Evolutionary conservation across 2,888 invertebrate genomes (phyloP).

Genomic region (Serripes groenlandicus): DNA sequence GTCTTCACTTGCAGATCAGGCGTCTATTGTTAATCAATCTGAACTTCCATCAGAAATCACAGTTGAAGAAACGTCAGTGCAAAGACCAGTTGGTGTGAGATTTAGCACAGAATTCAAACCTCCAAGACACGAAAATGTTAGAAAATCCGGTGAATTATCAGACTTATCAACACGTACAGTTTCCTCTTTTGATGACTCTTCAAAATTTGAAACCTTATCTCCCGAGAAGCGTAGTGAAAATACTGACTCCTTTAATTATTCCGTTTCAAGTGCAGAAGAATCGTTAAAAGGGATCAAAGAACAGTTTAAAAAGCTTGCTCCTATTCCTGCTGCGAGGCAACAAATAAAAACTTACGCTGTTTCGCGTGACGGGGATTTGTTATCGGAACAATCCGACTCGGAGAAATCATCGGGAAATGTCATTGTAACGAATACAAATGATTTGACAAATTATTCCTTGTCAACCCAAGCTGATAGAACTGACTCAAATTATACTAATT

Average conservation of each 20-base stretch:
- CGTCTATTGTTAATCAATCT: constrained; percentile 29
- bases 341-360: constrained; percentile 64
- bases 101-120: constrained; percentile 17
- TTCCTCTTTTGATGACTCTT: constrained; percentile 13
- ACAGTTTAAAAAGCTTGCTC: constrained; percentile 48
- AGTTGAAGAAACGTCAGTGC: constrained; percentile 19
- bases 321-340: constrained; percentile 23
- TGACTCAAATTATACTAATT: neutral
- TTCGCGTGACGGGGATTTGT: constrained; percentile 56
- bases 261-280: constrained; percentile 51
- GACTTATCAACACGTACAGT: constrained; percentile 33
- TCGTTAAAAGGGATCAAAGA: constrained; percentile 46
- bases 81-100: constrained; percentile 13
- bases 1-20: constrained; percentile 43
- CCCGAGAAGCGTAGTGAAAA: constrained; percentile 36
- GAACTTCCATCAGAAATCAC: constrained; percentile 63
- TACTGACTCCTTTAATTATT: constrained; percentile 27
- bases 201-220: constrained; percentile 36
- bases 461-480: constrained; percentile 10
- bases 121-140: neutral
- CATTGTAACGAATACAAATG: neutral
- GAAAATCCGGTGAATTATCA: constrained; percentile 15
- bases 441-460: constrained; percentile 29
- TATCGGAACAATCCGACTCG: constrained; percentile 61
- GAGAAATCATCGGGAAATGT: constrained; percentile 49